Evolutionary conservation across 2,888 invertebrate species (phyloP).

Genomic region (Agrochola lychnidis): DNA sequence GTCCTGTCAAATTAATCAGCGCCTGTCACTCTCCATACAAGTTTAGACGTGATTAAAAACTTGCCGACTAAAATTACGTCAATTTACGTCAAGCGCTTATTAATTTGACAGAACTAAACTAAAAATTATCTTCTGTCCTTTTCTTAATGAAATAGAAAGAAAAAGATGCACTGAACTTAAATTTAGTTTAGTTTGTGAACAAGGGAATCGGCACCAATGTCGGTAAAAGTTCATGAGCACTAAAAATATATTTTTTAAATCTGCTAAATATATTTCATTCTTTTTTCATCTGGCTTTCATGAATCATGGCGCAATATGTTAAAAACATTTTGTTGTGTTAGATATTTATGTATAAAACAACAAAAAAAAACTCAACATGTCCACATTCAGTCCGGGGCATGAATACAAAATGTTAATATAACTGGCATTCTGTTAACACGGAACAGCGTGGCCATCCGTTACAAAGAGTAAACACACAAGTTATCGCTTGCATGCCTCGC

Average conservation of each 20-base stretch:
- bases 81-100: too few species aligned
- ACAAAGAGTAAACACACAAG: conserved; percentile 67
- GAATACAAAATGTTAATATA: conserved; percentile 70
- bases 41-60: too few species aligned
- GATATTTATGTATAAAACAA: conserved; percentile 30
- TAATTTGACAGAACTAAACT: too few species aligned
- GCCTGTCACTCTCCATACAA: too few species aligned
- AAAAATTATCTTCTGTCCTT: too few species aligned
- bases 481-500: conserved; percentile 64
- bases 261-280: not conserved
- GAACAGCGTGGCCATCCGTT: conserved; percentile 54
- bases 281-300: conserved; percentile 10
- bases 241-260: not conserved
- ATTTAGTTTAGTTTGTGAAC: too few species aligned
- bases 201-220: too few species aligned
- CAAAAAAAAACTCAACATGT: conserved; percentile 46
- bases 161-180: too few species aligned
- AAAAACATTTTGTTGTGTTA: conserved; percentile 26
- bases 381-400: conserved; percentile 52
- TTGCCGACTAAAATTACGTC: too few species aligned
- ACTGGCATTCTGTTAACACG: conserved; percentile 62
- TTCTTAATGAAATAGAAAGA: too few species aligned
- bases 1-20: too few species aligned
- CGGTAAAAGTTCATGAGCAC: not conserved
- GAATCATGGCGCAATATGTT: conserved; percentile 34